These are phyloP conservation scores for Chouioia cunea DNA, from an alignment of 2,888 invertebrate genomes.

Conservation along the genomic window DNA sequence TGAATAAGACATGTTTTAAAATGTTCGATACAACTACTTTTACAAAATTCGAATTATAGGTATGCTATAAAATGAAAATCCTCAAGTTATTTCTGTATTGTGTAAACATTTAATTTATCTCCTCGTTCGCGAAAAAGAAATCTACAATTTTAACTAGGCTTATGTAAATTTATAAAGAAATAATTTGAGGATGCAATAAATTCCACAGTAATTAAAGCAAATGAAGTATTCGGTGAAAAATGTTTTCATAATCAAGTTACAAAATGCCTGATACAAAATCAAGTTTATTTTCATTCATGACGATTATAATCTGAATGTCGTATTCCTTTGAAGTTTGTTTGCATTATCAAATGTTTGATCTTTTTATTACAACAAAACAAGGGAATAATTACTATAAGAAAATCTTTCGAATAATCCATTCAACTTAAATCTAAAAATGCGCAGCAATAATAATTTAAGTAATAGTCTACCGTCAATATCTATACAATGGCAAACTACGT, in stretches of 20 bases:
- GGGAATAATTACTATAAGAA: conserved; percentile 43
- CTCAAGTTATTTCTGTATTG: conserved; percentile 27
- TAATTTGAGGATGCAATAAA: too few relatives aligned
- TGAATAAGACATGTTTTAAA: conserved; percentile 1
- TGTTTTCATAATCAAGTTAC: conserved; percentile 16
- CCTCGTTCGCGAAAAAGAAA: conserved; percentile 17
- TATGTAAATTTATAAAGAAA: too few relatives aligned
- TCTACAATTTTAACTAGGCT: conserved; percentile 10
- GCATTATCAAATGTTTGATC: conserved; percentile 48
- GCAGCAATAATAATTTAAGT: conserved; percentile 40
- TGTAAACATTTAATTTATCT: conserved; percentile 31
- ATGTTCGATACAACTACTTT: not conserved
- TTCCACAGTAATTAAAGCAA: too few relatives aligned
- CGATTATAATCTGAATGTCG: conserved; percentile 54
- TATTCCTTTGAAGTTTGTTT: conserved; percentile 54
- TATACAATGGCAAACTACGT: conserved; percentile 41
- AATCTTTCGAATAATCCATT: conserved; percentile 43
- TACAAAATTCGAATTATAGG: not conserved
- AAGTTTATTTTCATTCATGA: conserved; percentile 52
- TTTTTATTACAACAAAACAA: conserved; percentile 41
- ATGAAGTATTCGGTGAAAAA: too few relatives aligned
- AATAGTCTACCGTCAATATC: conserved; percentile 40
- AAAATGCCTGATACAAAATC: conserved; percentile 30
- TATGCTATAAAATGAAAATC: conserved; percentile 34
- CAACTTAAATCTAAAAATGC: conserved; percentile 49